Conservation (phyloP, 2,888 invertebrate genomes). For the Nomada fucata region DNA sequence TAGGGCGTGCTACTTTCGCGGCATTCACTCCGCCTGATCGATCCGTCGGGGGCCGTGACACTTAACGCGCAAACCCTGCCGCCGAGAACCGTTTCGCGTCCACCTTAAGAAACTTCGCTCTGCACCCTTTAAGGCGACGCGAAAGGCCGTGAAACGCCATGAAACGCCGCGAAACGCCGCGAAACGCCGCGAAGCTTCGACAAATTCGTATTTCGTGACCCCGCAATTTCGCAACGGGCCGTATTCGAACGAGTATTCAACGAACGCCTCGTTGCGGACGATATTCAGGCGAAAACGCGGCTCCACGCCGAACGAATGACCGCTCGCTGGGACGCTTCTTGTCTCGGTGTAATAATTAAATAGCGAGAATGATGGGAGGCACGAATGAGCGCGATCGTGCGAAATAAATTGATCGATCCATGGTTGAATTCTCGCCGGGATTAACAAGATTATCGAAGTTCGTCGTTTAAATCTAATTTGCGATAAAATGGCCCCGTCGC, state of each 20-base stretch:
- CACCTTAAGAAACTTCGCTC: background rate
- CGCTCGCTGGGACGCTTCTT: constrained; percentile 8
- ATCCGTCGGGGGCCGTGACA: constrained; percentile 67
- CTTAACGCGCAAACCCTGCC: constrained; percentile 34
- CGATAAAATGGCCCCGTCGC: constrained; percentile 37
- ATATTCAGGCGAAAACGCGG: constrained; percentile 2
- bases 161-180: background rate
- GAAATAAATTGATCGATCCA: constrained; percentile 38
- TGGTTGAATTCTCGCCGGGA: constrained; percentile 35
- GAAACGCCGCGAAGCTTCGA: background rate
- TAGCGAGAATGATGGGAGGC: constrained; percentile 31
- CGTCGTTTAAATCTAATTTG: constrained; percentile 58
- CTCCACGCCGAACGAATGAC: constrained; percentile 1
- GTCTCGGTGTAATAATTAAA: constrained; percentile 40
- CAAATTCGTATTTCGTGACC: background rate
- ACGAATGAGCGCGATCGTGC: constrained; percentile 1
- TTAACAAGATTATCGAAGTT: constrained; percentile 51
- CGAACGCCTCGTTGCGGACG: background rate
- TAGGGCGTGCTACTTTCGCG: constrained; percentile 60
- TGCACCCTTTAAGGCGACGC: background rate
- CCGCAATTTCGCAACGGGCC: too few relatives aligned
- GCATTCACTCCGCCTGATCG: constrained; percentile 55
- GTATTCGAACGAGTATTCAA: background rate
- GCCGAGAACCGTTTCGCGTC: constrained; percentile 30
- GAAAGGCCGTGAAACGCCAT: background rate